Base-by-base conservation (phyloP, 2,113 vertebrate species). In the Oreochromis niloticus region DNA sequence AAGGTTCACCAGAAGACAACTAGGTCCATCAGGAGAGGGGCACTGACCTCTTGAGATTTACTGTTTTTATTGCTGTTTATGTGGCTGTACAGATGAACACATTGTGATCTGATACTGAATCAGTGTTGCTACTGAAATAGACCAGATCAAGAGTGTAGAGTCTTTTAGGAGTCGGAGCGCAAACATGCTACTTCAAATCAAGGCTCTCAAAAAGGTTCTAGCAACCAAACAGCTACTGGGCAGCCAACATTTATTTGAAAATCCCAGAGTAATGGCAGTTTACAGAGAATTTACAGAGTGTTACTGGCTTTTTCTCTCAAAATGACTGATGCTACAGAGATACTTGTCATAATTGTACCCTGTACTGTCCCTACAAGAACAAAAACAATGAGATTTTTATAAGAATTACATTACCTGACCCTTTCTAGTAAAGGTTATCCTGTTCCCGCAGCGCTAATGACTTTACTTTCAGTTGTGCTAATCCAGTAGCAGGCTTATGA, bases 401-500 rank as follows among this genome's bases (percentile, higher is more conserved):
- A 68, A 68, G 3, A 54, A 78, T 68, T 9, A 81, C 36, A 82
- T 80, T 59, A 82, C 80, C 66, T 85, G 17, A 71, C 43, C 30
- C 39, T 52, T 52, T 85, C 30, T 46, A 54, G 52, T 82, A 22
- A 61, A 59, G 81, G 46, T 71, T 55, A 41, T 34, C 30, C 54
- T 50, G 14, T 41, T 80, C 48, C 3, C 48, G 59, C 71, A 43
- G 36, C 13, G 22, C 81, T 87, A 86, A 88, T 83, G 83, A 86
- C 52, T 81, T 55, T 87, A 83, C 79, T 90, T 88, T 87, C 19
- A 82, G 54, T 80, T 63, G 46, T 61, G 14, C 34, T 86, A 80
- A 90, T 82, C 80, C 83, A 90, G 73, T 55, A 78, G 50, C 14
- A 27, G 83, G 81, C 88, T 92, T 83, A 85, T 91, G 87, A 91